Percentiles rank a stretch among this genome's conserved stretches.
phyloP scores from a whole-genome alignment of 2,797 vertebrate genomes.

The Propithecus perrieri region DNA sequence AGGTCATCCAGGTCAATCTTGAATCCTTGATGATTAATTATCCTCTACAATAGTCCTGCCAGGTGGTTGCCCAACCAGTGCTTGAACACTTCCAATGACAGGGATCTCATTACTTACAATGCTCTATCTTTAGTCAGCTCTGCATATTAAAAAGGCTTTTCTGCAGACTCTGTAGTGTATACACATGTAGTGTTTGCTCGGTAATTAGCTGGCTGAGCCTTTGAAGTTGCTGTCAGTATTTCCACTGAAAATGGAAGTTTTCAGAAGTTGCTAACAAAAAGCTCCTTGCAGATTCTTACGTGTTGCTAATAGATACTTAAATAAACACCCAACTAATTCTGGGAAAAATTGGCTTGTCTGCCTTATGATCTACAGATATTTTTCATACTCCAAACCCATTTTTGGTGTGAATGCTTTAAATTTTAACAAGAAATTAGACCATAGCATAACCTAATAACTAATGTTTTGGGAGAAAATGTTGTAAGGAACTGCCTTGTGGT shows the following conservation, averaged over 20 bases:
- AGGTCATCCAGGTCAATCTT: background rate
- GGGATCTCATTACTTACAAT: background rate
- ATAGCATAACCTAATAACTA: conserved; percentile 51
- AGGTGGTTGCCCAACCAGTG: background rate
- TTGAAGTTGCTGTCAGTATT: conserved; percentile 64
- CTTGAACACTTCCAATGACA: background rate
- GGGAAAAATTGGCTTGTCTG: conserved; percentile 62
- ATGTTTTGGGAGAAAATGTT: background rate
- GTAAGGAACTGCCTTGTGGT: background rate
- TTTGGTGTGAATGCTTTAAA: conserved; percentile 13
- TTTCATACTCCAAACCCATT: conserved; percentile 19
- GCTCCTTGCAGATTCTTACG: conserved; percentile 59
- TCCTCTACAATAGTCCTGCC: background rate
- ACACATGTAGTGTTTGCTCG: background rate
- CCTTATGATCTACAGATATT: conserved; percentile 76
- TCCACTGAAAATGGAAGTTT: conserved; percentile 74
- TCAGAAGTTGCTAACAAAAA: conserved; percentile 76
- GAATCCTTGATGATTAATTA: background rate
- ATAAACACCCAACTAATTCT: conserved; percentile 54
- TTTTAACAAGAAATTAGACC: conserved; percentile 40
- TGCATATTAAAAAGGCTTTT: conserved; percentile 2
- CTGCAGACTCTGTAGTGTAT: background rate
- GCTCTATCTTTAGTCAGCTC: conserved; percentile 7
- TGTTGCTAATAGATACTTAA: conserved; percentile 68
- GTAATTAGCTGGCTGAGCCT: conserved; percentile 2